These are phyloP conservation scores for Aleiodes sp. DNA, from an alignment of 1,140 invertebrate genomes.

Conservation along the genomic window DNA sequence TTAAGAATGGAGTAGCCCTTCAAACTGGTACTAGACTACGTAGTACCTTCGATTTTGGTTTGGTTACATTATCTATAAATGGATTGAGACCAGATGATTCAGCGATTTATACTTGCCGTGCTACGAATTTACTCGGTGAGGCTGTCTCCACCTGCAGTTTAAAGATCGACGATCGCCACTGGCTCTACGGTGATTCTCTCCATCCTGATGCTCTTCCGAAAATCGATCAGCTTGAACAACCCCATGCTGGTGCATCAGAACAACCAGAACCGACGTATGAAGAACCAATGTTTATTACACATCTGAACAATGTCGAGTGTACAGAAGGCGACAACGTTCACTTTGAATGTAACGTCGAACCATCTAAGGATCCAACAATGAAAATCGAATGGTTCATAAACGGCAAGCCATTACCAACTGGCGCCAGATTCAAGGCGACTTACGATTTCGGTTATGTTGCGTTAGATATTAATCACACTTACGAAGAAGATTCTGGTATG, in stretches of 20 bases:
- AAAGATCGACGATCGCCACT: constrained; percentile 88
- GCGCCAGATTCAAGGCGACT: constrained; percentile 82
- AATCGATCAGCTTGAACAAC: constrained; percentile 87
- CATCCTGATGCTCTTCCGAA: constrained; percentile 90
- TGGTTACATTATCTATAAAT: constrained; percentile 91
- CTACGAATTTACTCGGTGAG: constrained; percentile 88
- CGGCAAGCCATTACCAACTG: constrained; percentile 81
- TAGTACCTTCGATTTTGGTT: constrained; percentile 92
- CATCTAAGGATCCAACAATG: constrained; percentile 93
- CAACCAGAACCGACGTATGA: constrained; percentile 82
- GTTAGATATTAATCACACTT: constrained; percentile 82
- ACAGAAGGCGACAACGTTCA: constrained; percentile 90
- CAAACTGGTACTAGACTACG: constrained; percentile 85
- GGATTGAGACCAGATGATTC: constrained; percentile 87
- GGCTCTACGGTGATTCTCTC: constrained; percentile 86
- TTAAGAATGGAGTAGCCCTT: constrained; percentile 88
- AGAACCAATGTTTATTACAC: constrained; percentile 87
- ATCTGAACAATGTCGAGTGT: constrained; percentile 90
- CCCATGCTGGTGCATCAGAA: constrained; percentile 71
- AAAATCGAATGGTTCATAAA: constrained; percentile 93
- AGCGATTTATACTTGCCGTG: constrained; percentile 94
- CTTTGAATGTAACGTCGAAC: constrained; percentile 95
- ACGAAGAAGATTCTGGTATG: constrained; percentile 89
- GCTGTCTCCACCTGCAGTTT: constrained; percentile 90
- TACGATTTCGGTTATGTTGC: constrained; percentile 91